Evolutionary conservation across 2,797 vertebrate species (phyloP), one percentile per base, ranked within the genome.

Genomic region (Tadarida brasiliensis): DNA sequence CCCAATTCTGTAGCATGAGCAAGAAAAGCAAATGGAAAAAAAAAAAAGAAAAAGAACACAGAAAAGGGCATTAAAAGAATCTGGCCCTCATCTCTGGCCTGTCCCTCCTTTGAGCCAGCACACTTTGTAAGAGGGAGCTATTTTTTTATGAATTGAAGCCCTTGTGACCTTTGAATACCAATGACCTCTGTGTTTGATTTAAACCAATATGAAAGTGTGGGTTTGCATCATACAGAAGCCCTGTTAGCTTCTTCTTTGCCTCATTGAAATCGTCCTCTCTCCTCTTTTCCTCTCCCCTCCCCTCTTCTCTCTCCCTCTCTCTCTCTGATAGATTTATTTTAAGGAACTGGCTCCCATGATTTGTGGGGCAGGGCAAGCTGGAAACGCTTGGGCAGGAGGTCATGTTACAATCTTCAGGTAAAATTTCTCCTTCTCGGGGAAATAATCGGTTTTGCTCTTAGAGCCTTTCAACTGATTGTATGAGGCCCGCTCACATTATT

Each of bases 181-280:
- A 78, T 28, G 49, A 70, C 11, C 77, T 96, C 68, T 90, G 28
- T 57, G 26, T 85, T 33, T 77, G 73, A 85, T 59, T 92, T 63
- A 94, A 95, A 95, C 19, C 51, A 80, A 87, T 49, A 91, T 51
- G 47, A 94, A 95, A 85, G 14, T 39, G 49, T 92, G 8, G 14
- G 47, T 90, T 88, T 91, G 51, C 54, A 68, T 84, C 51, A 86
- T 33, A 90, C 20, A 68, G 20, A 81, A 10, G 5, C 5, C 16
- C 24, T 28, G 39, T 63, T 61, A 86, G 11, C 4, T 61, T 93
- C 85, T 95, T 59, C 49, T 83, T 70, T 14, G 30, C 2, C 20
- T 33, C 59, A 78, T 16, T 94, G 49, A 80, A 73, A 61, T 59
- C 22, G 22, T 44, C 67, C 28, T 77, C 51, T 63, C 16, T 56